phyloP scores from a whole-genome alignment of 2,113 vertebrate species.

The Thamnophis sirtalis region DNA sequence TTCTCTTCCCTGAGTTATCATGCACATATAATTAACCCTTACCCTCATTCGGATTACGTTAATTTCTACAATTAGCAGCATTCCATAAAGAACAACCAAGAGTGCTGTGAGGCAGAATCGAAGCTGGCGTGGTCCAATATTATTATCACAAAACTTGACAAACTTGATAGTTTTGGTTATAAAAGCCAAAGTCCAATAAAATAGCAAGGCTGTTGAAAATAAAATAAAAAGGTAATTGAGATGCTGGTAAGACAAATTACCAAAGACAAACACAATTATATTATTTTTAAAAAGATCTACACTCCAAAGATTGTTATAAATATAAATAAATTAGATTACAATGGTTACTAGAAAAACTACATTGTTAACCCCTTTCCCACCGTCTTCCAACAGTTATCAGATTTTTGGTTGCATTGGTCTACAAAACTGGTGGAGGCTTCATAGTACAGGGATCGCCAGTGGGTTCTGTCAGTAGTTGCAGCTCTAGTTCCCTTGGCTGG shows the following conservation, averaged over 20 bases:
- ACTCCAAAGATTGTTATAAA: neutral
- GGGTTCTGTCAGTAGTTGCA: neutral
- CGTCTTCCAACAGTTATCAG: neutral
- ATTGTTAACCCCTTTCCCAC: neutral
- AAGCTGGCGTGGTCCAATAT: conserved; percentile 87
- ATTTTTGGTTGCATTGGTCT: neutral
- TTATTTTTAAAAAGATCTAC: neutral
- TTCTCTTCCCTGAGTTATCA: neutral
- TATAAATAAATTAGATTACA: neutral
- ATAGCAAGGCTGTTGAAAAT: conserved; percentile 77
- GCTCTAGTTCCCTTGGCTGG: neutral
- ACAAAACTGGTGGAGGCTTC: neutral
- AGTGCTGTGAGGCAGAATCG: conserved; percentile 96
- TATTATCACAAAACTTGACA: conserved; percentile 92
- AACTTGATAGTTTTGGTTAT: conserved; percentile 97
- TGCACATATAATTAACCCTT: conserved; percentile 2
- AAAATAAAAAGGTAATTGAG: neutral
- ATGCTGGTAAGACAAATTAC: neutral
- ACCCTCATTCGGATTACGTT: conserved; percentile 95
- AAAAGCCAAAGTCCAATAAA: conserved; percentile 95
- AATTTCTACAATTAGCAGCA: conserved; percentile 89
- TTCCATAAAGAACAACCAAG: conserved; percentile 86
- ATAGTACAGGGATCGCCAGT: neutral
- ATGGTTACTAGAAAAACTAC: neutral
- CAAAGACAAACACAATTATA: neutral